Base-by-base conservation (phyloP, 2,888 invertebrate genomes). In the Neocrepidodera transversa region DNA sequence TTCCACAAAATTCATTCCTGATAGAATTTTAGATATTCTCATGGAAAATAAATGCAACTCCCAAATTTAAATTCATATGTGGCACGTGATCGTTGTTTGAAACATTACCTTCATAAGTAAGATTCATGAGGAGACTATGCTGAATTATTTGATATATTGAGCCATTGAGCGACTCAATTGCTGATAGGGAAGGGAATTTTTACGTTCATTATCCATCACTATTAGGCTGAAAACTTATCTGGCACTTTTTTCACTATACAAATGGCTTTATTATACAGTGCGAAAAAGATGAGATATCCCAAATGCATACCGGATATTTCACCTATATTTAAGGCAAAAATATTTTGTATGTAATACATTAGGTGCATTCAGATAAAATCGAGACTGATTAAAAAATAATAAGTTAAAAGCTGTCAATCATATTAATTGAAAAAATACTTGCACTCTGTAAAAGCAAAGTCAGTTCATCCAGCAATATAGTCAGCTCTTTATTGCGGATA, bases 91-190 rank as follows among this genome's bases (percentile, higher is more conserved):
- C n/a, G 20, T 42, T 13, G 42, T 20, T 42, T 42, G 42, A 42
- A 42, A 20, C 42, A 42, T 42, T 42, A 42, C n/a, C 20, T 8
- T 42, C 42, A 42, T 42, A 42, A 42, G 42, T n/a, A 42, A 42
- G 42, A 42, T 42, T 42, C 42, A 42, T 23, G 42, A 20, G 42
- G 23, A 20, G 42, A 42, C 42, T 42, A 42, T 14, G 42, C 20
- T 42, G 20, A 42, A 16, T 42, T 42, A 42, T 42, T 42, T 42
- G 42, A 42, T 20, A 42, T 42, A 42, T 42, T 42, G 42, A 42
- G 42, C 42, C 42, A 42, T 42, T 42, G 42, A 42, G 42, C 42
- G 18, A 42, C n/a, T 42, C 42, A 42, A 42, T 42, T 42, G 20
- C 42, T 42, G 42, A 42, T 42, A 42, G 42, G 42, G 23, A 42